Evolutionary conservation across 2,113 vertebrate genomes (phyloP).

Genomic region (Numida meleagris): DNA sequence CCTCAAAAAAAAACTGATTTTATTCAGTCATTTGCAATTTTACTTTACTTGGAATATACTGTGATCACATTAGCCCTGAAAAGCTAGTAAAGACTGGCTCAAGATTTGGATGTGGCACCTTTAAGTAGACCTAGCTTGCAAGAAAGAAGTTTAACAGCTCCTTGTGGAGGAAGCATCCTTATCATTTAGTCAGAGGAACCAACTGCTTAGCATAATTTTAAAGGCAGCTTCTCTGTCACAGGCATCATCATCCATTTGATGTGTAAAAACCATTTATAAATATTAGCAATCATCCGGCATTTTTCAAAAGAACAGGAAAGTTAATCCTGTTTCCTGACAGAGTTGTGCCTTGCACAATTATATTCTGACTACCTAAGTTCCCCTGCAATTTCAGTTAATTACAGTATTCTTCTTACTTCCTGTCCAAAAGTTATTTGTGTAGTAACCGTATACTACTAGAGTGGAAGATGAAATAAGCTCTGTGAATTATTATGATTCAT

Average conservation of each 20-base stretch:
- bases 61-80: slow-evolving; percentile 33
- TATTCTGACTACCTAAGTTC: slow-evolving; percentile 62
- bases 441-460: slow-evolving; percentile 58
- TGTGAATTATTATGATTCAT: slow-evolving; percentile 54
- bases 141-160: slow-evolving; percentile 57
- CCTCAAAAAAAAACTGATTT: not conserved
- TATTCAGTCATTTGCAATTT: slow-evolving; percentile 16
- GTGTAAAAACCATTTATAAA: slow-evolving; percentile 64
- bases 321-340: slow-evolving; percentile 65
- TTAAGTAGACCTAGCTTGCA: slow-evolving; percentile 31
- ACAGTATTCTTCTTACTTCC: slow-evolving; percentile 71
- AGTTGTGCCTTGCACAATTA: slow-evolving; percentile 59
- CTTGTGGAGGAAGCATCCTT: slow-evolving; percentile 59
- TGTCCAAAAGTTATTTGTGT: slow-evolving; percentile 65
- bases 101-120: not conserved
- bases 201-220: slow-evolving; percentile 39
- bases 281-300: slow-evolving; percentile 68
- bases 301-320: slow-evolving; percentile 68
- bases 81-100: not conserved
- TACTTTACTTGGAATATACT: not conserved
- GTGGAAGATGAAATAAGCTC: slow-evolving; percentile 57
- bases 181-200: slow-evolving; percentile 60
- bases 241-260: slow-evolving; percentile 38
- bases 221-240: slow-evolving; percentile 38
- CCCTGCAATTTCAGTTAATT: slow-evolving; percentile 69